Evolutionary conservation across 2,797 vertebrate species (phyloP).

Genomic region (Lepilemur septentrionalis): DNA sequence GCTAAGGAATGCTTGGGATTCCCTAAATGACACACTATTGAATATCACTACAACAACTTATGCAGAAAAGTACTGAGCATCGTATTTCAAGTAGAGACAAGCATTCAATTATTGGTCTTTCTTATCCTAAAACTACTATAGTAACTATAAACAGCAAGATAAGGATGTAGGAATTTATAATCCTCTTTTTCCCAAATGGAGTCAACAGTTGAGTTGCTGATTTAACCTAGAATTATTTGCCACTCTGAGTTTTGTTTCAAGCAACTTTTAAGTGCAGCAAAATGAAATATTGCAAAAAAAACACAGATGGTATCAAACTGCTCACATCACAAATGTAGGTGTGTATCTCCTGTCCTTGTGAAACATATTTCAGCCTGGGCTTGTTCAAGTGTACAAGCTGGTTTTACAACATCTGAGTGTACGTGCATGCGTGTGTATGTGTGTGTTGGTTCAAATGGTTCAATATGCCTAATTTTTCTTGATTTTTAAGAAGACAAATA

Average conservation of each 20-base stretch:
- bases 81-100: not conserved
- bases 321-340: conserved; percentile 47
- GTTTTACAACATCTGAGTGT: conserved; percentile 50
- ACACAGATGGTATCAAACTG: conserved; percentile 47
- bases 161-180: fast-evolving
- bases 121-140: not conserved
- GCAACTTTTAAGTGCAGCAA: not conserved
- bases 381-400: conserved; percentile 62
- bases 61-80: not conserved
- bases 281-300: not conserved
- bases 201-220: not conserved
- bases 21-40: not conserved
- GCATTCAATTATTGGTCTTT: not conserved
- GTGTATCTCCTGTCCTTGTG: conserved; percentile 1
- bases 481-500: conserved; percentile 37
- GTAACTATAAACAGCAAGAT: not conserved
- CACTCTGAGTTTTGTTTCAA: not conserved
- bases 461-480: not conserved
- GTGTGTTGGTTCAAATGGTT: not conserved
- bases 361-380: conserved; percentile 53
- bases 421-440: not conserved
- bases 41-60: not conserved
- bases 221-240: not conserved
- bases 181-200: not conserved
- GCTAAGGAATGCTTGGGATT: not conserved